Base-by-base conservation (phyloP, 2,113 vertebrate genomes). In the Pteruthius melanotis region DNA sequence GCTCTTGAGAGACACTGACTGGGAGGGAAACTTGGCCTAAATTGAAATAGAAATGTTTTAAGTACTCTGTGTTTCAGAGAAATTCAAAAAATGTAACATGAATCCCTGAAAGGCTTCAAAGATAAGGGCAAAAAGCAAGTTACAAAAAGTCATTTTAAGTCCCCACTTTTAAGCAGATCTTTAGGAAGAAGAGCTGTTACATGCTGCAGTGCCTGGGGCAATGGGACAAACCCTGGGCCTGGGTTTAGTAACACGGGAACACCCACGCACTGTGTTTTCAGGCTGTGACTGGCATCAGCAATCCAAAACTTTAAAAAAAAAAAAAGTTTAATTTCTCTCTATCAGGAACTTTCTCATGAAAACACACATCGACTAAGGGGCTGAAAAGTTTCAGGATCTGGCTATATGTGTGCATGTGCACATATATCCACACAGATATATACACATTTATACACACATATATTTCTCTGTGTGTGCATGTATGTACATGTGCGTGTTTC, bases 371-470 rank as follows among this genome's bases (percentile, higher is more conserved):
- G 26, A 78, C 7, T 39, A 61, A 72, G 22, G 14, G n/a, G 64
- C 64, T 90, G 57, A 71, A 52, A 42, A 80, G 59, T 39, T 72
- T 60, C 63, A 39, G 33, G 47, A 47, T 39, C n/a, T 83, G 33
- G 64, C n/a, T 59, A 6, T 28, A 24, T 2, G 15, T 23, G 30
- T 14, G 22, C 0, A 0, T 21, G n/a, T n/a, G 31, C 22, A 4
- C 4, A 10, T 4, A 10, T 11, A 42, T 17, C n/a, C 56, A 83
- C 21, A 33, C 21, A 42, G 10, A 35, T 2, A 47, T 1, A 21
- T 2, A 42, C 0, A 61, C 0, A 30, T 2, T 21, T 5, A 10
- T 2, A n/a, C n/a, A n/a, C n/a, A n/a, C n/a, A 18, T 5, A 9
- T 9, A 16, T 33, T 12, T 40, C 31, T 30, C 3, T 40, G 10